phyloP scores from a whole-genome alignment of 2,888 invertebrate species.

The Aquatica leii region DNA sequence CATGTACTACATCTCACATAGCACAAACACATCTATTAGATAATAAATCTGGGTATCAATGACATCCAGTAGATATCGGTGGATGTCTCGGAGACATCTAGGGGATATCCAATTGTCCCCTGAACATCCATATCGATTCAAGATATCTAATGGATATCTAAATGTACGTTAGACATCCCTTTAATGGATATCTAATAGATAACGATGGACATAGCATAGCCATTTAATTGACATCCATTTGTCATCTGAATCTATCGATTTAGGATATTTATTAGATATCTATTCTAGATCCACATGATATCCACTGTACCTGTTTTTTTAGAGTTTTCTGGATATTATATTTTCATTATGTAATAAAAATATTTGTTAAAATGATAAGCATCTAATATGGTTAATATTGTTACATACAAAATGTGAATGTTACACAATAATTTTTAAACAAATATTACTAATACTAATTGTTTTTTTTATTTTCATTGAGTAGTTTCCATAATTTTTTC shows the following conservation, averaged over 20 bases:
- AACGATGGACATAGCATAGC: neutral
- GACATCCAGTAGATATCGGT: neutral
- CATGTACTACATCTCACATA: too few species aligned
- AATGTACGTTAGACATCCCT: neutral
- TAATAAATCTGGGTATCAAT: too few species aligned
- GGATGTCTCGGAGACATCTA: too few species aligned
- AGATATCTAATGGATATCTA: neutral
- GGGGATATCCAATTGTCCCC: neutral
- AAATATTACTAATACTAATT: too few species aligned
- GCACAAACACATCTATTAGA: neutral
- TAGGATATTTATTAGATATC: neutral
- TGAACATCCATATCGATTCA: neutral
- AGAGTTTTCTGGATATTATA: neutral
- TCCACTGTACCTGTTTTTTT: neutral
- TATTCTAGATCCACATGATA: neutral
- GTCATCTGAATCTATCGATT: neutral
- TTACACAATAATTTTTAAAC: too few species aligned
- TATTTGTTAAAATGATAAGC: too few species aligned
- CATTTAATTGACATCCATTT: neutral
- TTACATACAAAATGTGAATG: too few species aligned
- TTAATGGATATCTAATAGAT: neutral
- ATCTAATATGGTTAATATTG: too few species aligned
- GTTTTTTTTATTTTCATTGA: neutral
- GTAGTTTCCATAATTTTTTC: too few species aligned
- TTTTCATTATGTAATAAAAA: too few species aligned